phyloP scores from a whole-genome alignment of 2,888 invertebrate species.

The Metopia argyrocephala region DNA sequence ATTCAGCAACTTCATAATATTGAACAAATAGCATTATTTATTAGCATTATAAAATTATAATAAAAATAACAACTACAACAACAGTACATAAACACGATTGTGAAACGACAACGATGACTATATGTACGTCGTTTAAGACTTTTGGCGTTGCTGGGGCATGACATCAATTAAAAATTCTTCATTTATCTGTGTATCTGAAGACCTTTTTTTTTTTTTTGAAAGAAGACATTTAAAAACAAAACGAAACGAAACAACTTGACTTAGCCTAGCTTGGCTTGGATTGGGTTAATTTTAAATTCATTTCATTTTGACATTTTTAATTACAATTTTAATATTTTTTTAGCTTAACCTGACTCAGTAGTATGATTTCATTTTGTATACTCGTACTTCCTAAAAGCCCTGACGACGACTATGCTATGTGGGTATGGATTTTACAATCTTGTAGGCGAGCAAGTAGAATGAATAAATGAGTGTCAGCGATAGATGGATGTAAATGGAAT shows the following conservation, averaged over 20 bases:
- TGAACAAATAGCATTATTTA: slow-evolving; percentile 37
- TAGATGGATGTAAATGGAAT: slow-evolving; percentile 15
- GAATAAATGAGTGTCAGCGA: background rate
- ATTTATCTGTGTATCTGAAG: background rate
- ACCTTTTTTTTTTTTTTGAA: too few species aligned
- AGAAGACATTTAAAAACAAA: background rate
- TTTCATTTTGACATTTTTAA: background rate
- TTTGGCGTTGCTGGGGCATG: slow-evolving; percentile 20
- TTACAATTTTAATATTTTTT: too few species aligned
- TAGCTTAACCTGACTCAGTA: too few species aligned
- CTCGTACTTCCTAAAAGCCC: slow-evolving; percentile 42
- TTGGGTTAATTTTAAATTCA: slow-evolving; percentile 22
- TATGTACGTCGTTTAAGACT: slow-evolving; percentile 47
- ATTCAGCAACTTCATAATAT: slow-evolving; percentile 40
- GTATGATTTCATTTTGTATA: slow-evolving; percentile 23
- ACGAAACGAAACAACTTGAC: background rate
- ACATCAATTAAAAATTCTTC: slow-evolving; percentile 25
- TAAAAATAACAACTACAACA: slow-evolving; percentile 18
- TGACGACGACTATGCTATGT: slow-evolving; percentile 24
- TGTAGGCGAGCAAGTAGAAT: slow-evolving; percentile 24
- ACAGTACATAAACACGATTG: slow-evolving; percentile 38
- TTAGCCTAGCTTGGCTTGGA: background rate
- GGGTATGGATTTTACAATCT: slow-evolving; percentile 39
- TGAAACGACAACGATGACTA: slow-evolving; percentile 22
- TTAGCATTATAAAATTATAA: slow-evolving; percentile 31